These are phyloP conservation scores for Psilopogon haemacephalus DNA, from an alignment of 2,113 vertebrate species.

Conservation along the genomic window DNA sequence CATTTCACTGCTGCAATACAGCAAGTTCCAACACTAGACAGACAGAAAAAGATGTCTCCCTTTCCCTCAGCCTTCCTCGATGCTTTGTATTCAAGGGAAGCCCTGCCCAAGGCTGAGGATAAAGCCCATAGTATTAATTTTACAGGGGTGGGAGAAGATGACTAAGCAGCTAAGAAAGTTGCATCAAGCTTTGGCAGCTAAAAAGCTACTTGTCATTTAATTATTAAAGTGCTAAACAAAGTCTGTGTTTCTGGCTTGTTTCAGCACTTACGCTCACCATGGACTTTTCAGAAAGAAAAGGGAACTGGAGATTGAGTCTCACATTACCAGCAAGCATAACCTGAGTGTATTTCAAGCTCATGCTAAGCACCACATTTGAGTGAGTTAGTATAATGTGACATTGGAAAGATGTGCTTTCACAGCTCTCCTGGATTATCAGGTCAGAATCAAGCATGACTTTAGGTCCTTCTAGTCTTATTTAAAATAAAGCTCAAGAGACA, in stretches of 20 bases:
- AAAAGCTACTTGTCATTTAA: background rate
- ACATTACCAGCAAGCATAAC: background rate
- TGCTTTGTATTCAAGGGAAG: background rate
- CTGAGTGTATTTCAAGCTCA: no score
- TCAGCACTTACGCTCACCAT: background rate
- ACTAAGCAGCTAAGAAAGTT: background rate
- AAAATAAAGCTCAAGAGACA: background rate
- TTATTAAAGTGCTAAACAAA: background rate
- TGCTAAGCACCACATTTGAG: background rate
- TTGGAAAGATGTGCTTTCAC: background rate
- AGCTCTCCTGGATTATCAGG: background rate
- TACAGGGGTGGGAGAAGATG: background rate
- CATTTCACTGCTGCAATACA: background rate
- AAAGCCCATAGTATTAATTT: background rate
- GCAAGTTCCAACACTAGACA: background rate
- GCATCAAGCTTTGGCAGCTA: background rate
- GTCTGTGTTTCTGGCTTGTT: background rate
- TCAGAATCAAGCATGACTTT: background rate
- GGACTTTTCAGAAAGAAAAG: background rate
- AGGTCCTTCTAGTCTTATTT: background rate
- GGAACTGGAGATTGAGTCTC: background rate
- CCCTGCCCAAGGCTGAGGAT: background rate
- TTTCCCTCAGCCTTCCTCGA: background rate
- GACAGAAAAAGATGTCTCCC: rapidly evolving
- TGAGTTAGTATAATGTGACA: background rate